Percentiles rank a stretch among this genome's conserved stretches.
Evolutionary conservation across 2,113 vertebrate genomes (phyloP).

Genomic region (Copsychus sechellarum): DNA sequence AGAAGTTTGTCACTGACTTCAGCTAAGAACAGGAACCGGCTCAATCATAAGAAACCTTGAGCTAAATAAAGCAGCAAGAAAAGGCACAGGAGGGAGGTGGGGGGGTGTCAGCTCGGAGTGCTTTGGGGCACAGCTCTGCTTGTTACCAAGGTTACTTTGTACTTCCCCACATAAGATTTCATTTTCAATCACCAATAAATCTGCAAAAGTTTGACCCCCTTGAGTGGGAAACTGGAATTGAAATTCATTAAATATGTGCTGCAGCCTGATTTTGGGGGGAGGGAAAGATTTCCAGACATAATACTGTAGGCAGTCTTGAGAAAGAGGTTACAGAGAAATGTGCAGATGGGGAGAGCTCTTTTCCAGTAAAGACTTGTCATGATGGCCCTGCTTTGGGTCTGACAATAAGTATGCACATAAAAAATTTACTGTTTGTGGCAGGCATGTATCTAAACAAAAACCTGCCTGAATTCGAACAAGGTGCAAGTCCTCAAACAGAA

Average conservation of each 20-base stretch:
- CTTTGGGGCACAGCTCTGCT: not conserved
- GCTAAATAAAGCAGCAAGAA: conserved; percentile 47
- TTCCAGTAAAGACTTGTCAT: not conserved
- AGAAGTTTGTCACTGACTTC: conserved; percentile 45
- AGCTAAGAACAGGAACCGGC: not conserved
- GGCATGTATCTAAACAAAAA: not conserved
- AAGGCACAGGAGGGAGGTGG: not conserved
- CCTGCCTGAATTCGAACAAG: not conserved
- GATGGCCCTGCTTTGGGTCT: not conserved
- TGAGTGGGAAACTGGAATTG: not conserved
- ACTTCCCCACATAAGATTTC: not conserved
- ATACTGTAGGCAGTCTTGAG: not conserved
- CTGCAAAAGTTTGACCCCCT: not conserved
- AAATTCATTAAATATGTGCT: not conserved
- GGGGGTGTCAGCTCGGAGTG: not conserved
- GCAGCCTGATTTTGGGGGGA: not conserved
- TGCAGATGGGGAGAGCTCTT: not conserved
- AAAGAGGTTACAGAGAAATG: not conserved
- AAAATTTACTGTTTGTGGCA: not conserved
- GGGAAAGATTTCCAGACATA: not conserved
- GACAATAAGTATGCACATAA: not conserved
- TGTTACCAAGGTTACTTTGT: not conserved
- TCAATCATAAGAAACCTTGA: conserved; percentile 21
- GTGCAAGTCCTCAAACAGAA: not conserved
- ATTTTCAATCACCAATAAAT: not conserved